Percentiles rank a stretch among this genome's conserved stretches.
Conservation (phyloP, 2,888 invertebrate species). For the Muschampia plurimacula region DNA sequence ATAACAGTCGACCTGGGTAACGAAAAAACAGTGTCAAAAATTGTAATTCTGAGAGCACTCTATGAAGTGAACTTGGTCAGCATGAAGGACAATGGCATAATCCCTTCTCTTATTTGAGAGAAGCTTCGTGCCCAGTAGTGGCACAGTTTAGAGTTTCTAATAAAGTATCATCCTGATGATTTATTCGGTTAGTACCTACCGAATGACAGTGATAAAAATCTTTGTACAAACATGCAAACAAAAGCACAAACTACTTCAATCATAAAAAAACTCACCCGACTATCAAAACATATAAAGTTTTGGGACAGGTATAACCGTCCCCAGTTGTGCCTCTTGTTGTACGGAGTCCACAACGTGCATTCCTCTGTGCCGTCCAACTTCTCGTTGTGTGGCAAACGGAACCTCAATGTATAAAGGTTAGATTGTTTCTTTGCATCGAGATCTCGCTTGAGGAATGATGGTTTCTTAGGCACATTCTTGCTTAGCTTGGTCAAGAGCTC, state of each 20-base stretch:
- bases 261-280: slow-evolving; percentile 88
- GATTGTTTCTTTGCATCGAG: slow-evolving; percentile 97
- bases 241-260: too few relatives aligned
- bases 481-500: slow-evolving; percentile 93
- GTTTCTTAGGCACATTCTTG: slow-evolving; percentile 95
- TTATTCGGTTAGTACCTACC: background rate
- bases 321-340: slow-evolving; percentile 94
- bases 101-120: too few relatives aligned
- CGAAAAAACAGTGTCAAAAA: too few relatives aligned
- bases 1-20: too few relatives aligned
- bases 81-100: too few relatives aligned
- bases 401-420: slow-evolving; percentile 94
- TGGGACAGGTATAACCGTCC: slow-evolving; percentile 96
- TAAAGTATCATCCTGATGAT: too few relatives aligned
- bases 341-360: slow-evolving; percentile 97
- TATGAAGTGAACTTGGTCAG: too few relatives aligned
- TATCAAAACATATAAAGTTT: slow-evolving; percentile 98
- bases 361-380: slow-evolving; percentile 97
- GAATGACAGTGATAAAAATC: background rate
- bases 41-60: too few relatives aligned
- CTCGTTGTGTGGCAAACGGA: slow-evolving; percentile 94
- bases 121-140: too few relatives aligned
- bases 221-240: too few relatives aligned
- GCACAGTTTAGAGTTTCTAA: too few relatives aligned
- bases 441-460: slow-evolving; percentile 97